phyloP scores from a whole-genome alignment of 2,113 vertebrate species.

The Calidris pygmaea region DNA sequence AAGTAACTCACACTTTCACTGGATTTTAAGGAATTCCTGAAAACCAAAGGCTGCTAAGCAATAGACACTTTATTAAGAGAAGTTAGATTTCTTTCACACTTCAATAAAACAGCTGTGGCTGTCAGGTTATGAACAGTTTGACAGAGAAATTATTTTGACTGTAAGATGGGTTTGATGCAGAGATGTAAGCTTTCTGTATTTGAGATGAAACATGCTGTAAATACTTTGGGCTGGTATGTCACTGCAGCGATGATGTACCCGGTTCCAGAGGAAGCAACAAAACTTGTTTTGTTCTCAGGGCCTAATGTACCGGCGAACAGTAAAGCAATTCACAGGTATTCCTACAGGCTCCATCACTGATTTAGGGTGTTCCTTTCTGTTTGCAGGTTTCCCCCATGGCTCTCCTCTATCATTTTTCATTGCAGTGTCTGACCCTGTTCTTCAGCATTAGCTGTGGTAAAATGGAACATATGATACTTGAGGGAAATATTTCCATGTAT shows the following conservation, averaged over 20 bases:
- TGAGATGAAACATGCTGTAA: background rate
- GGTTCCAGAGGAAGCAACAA: background rate
- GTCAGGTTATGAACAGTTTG: background rate
- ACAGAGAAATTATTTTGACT: background rate
- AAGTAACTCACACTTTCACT: background rate
- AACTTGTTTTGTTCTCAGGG: background rate
- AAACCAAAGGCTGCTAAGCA: background rate
- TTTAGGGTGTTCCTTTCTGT: background rate
- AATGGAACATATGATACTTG: background rate
- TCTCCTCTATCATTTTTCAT: background rate
- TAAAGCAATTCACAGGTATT: background rate
- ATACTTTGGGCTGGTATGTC: background rate
- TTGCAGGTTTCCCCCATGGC: background rate
- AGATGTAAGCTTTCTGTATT: background rate
- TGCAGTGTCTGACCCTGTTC: background rate
- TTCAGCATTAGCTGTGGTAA: background rate
- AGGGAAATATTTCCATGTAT: background rate
- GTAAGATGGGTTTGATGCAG: background rate
- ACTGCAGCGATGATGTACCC: background rate
- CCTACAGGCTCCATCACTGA: background rate
- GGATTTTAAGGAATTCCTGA: background rate
- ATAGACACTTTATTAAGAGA: background rate
- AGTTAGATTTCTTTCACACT: background rate
- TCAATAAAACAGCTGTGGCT: background rate
- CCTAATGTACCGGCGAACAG: background rate